Conservation (phyloP, 2,113 vertebrate genomes). For the Chloebia gouldiae region DNA sequence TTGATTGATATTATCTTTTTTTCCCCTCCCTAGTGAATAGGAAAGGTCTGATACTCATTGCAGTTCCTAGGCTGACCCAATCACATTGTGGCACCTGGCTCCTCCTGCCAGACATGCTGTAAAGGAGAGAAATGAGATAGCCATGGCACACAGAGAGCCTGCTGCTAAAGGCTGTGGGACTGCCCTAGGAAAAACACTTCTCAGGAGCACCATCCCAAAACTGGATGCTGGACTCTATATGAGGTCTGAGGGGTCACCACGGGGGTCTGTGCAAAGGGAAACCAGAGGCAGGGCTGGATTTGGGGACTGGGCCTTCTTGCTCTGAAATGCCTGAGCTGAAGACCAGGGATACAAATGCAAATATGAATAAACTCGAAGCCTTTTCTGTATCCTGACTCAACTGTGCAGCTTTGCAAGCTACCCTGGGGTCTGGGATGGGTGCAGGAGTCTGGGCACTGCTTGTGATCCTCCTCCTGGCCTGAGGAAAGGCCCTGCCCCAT, state of each 20-base stretch:
- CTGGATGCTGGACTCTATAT: fast-evolving
- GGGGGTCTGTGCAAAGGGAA: not conserved
- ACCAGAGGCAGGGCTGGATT: not conserved
- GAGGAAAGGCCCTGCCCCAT: not conserved
- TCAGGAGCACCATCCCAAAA: not conserved
- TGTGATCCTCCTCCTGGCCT: not conserved
- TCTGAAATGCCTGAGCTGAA: not conserved
- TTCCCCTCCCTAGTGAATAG: not conserved
- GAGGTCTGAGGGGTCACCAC: not conserved
- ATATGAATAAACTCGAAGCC: not conserved
- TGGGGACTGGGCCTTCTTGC: fast-evolving
- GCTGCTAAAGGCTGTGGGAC: not conserved
- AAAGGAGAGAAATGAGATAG: not conserved
- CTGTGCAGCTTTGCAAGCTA: not conserved
- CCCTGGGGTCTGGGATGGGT: fast-evolving
- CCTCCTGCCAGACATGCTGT: not conserved
- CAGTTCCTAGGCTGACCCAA: not conserved
- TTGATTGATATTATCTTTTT: not conserved
- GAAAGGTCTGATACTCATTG: not conserved
- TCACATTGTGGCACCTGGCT: not conserved
- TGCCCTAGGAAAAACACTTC: not conserved
- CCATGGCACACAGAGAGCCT: not conserved
- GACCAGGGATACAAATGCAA: not conserved
- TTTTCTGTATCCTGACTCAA: not conserved
- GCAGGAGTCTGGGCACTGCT: not conserved